These are phyloP conservation scores for Nymphalis polychloros DNA, from an alignment of 2,888 invertebrate genomes.

Conservation along the genomic window DNA sequence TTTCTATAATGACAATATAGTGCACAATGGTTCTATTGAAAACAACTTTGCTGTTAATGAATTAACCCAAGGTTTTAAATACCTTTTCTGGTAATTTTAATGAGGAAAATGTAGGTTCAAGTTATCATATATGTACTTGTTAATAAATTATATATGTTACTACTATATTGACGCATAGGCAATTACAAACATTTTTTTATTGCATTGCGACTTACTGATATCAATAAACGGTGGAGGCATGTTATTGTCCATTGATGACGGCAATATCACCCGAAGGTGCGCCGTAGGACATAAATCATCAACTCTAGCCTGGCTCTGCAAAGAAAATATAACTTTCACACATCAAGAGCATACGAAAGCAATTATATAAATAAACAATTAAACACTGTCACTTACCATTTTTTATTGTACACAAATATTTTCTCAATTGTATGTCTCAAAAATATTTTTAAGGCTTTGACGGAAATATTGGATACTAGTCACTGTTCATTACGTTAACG, in stretches of 20 bases:
- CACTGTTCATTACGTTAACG: slow-evolving; percentile 47
- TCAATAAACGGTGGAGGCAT: slow-evolving; percentile 69
- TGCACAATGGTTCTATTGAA: not conserved
- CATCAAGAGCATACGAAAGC: slow-evolving; percentile 49
- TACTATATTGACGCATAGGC: not conserved
- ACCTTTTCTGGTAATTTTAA: not conserved
- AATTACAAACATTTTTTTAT: slow-evolving; percentile 1
- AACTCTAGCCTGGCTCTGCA: slow-evolving; percentile 64
- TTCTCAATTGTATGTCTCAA: slow-evolving; percentile 11
- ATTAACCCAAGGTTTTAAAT: not conserved
- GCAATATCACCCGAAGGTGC: slow-evolving; percentile 71
- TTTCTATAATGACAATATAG: not conserved
- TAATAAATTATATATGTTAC: slow-evolving; percentile 8
- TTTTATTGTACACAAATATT: slow-evolving; percentile 31
- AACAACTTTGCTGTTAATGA: not conserved
- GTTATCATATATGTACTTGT: slow-evolving; percentile 11
- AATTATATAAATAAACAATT: slow-evolving; percentile 73
- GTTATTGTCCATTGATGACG: slow-evolving; percentile 57
- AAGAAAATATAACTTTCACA: slow-evolving; percentile 60
- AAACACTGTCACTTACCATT: slow-evolving; percentile 52
- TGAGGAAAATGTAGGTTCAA: not conserved
- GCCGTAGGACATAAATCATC: slow-evolving; percentile 63
- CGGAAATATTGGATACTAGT: slow-evolving; percentile 30
- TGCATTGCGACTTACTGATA: slow-evolving; percentile 56
- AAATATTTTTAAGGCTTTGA: not conserved